Evolutionary conservation across 2,888 invertebrate species (phyloP).

Genomic region (Drosophila borborema): DNA sequence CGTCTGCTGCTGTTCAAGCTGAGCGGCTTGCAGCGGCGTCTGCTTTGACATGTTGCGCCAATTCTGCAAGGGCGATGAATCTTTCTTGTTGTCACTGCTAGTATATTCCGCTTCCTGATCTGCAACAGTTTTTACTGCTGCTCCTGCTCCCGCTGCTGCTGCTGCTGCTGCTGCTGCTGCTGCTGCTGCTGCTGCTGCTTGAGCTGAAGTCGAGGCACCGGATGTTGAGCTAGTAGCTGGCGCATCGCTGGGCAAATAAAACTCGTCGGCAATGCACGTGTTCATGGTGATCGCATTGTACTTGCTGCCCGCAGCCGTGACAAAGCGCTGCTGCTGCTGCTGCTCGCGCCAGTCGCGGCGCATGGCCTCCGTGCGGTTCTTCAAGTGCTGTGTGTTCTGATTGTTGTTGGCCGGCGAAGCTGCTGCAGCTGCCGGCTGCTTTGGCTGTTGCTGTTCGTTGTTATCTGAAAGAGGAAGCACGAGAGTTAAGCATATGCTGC

Average conservation of each 20-base stretch:
- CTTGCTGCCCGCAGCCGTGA: conserved; percentile 38
- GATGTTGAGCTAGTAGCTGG: neutral
- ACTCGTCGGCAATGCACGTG: conserved; percentile 46
- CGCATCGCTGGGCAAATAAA: conserved; percentile 30
- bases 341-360: conserved; percentile 29
- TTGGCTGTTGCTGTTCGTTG: conserved; percentile 3
- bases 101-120: neutral
- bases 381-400: neutral
- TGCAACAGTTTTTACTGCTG: neutral
- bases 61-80: neutral
- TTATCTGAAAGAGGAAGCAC: neutral
- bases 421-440: neutral
- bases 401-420: neutral
- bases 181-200: neutral
- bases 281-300: conserved; percentile 56
- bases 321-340: conserved; percentile 33
- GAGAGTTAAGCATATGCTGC: too few species aligned
- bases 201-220: neutral
- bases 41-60: conserved; percentile 20
- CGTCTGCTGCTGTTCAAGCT: neutral
- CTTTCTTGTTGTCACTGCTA: neutral
- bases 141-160: neutral
- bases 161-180: neutral
- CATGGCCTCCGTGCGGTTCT: neutral
- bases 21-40: conserved; percentile 4